These are phyloP conservation scores for Grus americana DNA, from an alignment of 2,113 vertebrate species.

Conservation along the genomic window DNA sequence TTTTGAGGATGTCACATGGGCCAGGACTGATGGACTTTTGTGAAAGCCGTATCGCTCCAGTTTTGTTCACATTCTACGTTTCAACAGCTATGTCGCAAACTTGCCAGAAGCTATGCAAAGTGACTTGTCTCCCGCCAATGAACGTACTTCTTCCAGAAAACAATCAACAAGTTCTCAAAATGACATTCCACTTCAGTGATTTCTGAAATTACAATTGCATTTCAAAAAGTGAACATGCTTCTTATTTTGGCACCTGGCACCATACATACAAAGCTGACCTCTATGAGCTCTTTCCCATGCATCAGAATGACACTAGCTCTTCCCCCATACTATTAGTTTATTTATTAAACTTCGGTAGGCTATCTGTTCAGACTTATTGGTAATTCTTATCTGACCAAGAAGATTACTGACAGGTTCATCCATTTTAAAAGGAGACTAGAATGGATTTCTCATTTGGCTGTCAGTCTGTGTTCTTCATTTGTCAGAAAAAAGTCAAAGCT, in stretches of 20 bases:
- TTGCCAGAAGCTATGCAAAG: background rate
- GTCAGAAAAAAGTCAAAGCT: slow-evolving; percentile 41
- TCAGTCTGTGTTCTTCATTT: slow-evolving; percentile 51
- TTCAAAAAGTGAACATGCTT: background rate
- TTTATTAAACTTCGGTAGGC: slow-evolving; percentile 44
- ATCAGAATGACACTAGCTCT: background rate
- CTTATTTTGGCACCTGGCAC: background rate
- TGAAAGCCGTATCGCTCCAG: background rate
- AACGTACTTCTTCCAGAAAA: background rate
- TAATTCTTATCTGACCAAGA: slow-evolving; percentile 53
- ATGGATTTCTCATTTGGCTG: slow-evolving; percentile 63
- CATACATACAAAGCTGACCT: background rate
- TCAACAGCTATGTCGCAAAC: background rate
- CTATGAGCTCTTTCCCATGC: background rate
- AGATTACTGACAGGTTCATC: slow-evolving; percentile 59
- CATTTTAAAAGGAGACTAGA: slow-evolving; percentile 49
- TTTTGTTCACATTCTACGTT: background rate
- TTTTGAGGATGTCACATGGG: background rate
- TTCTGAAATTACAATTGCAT: background rate
- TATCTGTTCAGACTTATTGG: slow-evolving; percentile 33
- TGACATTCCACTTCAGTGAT: background rate
- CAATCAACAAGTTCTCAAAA: background rate
- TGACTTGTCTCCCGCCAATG: background rate
- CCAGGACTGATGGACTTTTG: background rate
- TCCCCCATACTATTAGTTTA: background rate